Percentiles rank a stretch among this genome's conserved stretches.
phyloP scores from a whole-genome alignment of 2,888 invertebrate genomes.

The Xestia rhomboidea region DNA sequence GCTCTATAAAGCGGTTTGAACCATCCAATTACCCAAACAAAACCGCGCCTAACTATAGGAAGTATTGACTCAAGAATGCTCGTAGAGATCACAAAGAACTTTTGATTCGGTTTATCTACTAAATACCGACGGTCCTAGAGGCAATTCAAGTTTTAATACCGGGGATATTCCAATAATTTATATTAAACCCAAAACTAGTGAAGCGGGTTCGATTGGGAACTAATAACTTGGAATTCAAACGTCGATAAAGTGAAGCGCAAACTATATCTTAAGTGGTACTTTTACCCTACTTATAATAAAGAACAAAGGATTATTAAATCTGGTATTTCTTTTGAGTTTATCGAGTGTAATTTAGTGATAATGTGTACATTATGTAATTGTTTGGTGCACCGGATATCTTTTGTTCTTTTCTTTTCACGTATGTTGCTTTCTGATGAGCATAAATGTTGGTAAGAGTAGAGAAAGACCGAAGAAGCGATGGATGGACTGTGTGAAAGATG shows the following conservation, averaged over 20 bases:
- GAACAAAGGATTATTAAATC: slow-evolving; percentile 31
- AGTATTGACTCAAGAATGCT: slow-evolving; percentile 25
- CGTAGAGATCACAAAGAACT: slow-evolving; percentile 35
- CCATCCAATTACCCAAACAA: slow-evolving; percentile 29
- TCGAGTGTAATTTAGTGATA: neutral
- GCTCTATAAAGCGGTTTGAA: slow-evolving; percentile 18
- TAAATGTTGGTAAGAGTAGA: no score
- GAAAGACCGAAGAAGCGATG: no score
- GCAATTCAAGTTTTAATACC: slow-evolving; percentile 52
- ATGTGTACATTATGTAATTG: slow-evolving; percentile 6
- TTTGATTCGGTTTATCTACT: slow-evolving; percentile 43
- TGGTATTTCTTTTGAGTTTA: neutral
- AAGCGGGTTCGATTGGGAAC: slow-evolving; percentile 42
- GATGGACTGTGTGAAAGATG: no score
- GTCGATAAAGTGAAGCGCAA: slow-evolving; percentile 44
- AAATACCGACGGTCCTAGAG: slow-evolving; percentile 29
- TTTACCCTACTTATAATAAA: slow-evolving; percentile 34
- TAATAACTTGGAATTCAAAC: slow-evolving; percentile 56
- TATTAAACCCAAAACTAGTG: slow-evolving; percentile 57
- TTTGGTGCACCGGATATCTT: neutral
- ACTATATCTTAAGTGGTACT: slow-evolving; percentile 47
- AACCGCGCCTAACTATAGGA: neutral
- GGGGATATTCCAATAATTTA: slow-evolving; percentile 57
- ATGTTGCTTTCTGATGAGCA: neutral
- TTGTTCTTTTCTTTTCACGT: neutral